Base-by-base conservation (phyloP, 2,888 invertebrate species). In the Callimorpha dominula region DNA sequence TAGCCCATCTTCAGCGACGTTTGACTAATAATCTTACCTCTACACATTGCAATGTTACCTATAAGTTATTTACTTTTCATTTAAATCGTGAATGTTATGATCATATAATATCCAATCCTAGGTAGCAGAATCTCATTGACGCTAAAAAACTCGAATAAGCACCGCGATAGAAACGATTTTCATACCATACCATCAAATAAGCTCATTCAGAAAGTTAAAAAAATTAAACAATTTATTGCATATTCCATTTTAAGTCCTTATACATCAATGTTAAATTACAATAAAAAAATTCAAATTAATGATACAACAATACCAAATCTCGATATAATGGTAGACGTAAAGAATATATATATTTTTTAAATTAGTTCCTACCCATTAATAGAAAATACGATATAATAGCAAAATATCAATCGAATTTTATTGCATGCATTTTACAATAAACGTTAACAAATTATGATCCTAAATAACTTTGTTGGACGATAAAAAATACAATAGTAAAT, bases 341-440 rank as follows among this genome's bases (percentile, higher is more conserved):
- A 91, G 89, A 89, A 88, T 86, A 77, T 86, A 77, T 81, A 74
- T 46, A 63, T 67, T 63, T 67, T 46, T 74, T 80, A 76, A 71
- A 78, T 81, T 79, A 82, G 76, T 88, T 88, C 85, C 82, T 83
- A 82, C 81, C 77, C 79, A 85, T 88, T 89, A 87, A 88, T 78
- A 78, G 75, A 83, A 75, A 88, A 85, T 89, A 91, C 85, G 88
- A 90, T 82, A 90, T 87, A 91, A 87, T 90, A 93, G 88, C 89
- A 90, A 93, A 95, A 95, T 95, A 95, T 94, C 95, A 94, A 92
- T 93, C 87, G 85, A 91, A 89, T 84, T 91, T 93, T 95, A 94
- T 95, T 95, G 94, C 95, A 93, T 94, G 94, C 93, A 93, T 88
- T 88, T 89, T 87, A 89, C 91, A 92, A 90, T 88, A 92, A 85